Evolutionary conservation across 2,113 vertebrate species (phyloP).

Genomic region (Chunga burmeisteri): DNA sequence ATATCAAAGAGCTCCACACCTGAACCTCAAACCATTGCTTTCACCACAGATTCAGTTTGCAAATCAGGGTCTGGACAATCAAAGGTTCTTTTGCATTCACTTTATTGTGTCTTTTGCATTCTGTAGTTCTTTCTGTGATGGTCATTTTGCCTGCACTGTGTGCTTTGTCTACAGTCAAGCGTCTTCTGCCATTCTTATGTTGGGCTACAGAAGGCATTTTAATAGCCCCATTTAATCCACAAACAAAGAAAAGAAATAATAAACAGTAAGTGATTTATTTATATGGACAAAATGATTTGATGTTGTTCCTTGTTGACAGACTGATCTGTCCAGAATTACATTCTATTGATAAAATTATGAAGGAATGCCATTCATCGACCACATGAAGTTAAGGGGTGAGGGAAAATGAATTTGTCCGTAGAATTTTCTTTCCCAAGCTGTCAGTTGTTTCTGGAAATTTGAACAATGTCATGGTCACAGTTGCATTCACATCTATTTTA

Average conservation of each 20-base stretch:
- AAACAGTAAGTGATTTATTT: conserved; percentile 68
- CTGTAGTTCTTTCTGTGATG: not conserved
- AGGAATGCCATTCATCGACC: conserved; percentile 66
- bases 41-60: not conserved
- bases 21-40: not conserved
- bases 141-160: not conserved
- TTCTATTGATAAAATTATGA: conserved; percentile 75
- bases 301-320: conserved; percentile 66
- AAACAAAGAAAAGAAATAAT: conserved; percentile 65
- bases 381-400: conserved; percentile 60
- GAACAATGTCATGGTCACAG: not conserved
- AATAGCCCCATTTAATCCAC: not conserved
- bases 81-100: not conserved
- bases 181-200: not conserved
- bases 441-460: conserved; percentile 64
- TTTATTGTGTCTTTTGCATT: not conserved
- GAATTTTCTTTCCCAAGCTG: conserved; percentile 46
- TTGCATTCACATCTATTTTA: conserved; percentile 28
- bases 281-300: conserved; percentile 69
- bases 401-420: conserved; percentile 65
- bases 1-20: not conserved
- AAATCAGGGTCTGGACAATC: not conserved
- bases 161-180: not conserved
- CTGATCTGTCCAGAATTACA: conserved; percentile 66
- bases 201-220: conserved; percentile 11